phyloP scores from a whole-genome alignment of 2,797 vertebrate species.

The Propithecus perrieri region DNA sequence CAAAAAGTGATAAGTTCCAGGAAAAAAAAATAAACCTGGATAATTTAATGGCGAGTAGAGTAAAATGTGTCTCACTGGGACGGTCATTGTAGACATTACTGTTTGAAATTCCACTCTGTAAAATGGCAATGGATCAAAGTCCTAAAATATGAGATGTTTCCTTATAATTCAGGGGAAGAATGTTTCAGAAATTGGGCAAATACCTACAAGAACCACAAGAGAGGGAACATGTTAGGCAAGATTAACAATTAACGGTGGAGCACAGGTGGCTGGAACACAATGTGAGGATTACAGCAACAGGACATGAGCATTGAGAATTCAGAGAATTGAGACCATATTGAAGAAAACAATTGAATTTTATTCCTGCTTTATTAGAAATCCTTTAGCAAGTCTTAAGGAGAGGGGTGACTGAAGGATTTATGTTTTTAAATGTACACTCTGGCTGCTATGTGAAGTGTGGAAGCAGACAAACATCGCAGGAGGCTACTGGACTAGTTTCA shows the following conservation, averaged over 20 bases:
- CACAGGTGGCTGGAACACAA: not conserved
- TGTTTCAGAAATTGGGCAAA: not conserved
- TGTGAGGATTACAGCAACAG: not conserved
- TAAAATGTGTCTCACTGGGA: not conserved
- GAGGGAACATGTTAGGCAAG: not conserved
- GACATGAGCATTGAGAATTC: not conserved
- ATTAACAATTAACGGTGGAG: not conserved
- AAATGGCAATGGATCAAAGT: not conserved
- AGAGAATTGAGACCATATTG: not conserved
- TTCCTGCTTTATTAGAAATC: not conserved
- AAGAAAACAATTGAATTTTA: not conserved
- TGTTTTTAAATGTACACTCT: not conserved
- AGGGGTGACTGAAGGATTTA: not conserved
- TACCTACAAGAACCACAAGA: not conserved
- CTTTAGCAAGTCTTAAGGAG: not conserved
- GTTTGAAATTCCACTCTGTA: not conserved
- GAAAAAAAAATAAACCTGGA: not conserved
- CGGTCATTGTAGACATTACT: not conserved
- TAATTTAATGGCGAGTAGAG: not conserved
- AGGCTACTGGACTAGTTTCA: not conserved
- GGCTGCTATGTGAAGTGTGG: not conserved
- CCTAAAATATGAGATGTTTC: not conserved
- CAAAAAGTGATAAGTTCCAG: not conserved
- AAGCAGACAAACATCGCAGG: not conserved
- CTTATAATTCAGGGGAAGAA: not conserved